Conservation (phyloP, 2,888 invertebrate species). For the Tuta absoluta region DNA sequence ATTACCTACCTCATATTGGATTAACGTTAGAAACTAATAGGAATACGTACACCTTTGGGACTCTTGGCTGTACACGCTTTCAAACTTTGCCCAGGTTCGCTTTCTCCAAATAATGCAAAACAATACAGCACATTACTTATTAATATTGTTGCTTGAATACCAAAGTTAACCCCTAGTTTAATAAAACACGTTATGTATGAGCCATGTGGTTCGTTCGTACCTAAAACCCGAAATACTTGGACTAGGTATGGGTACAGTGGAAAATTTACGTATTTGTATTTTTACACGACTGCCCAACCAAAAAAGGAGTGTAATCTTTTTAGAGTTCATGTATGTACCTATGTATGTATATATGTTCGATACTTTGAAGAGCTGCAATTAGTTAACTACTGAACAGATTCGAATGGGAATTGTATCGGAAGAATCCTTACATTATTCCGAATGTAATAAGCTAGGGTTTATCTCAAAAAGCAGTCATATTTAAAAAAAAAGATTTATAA, state of each 20-base stretch:
- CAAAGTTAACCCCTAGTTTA: constrained; percentile 32
- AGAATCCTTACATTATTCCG: too few species aligned
- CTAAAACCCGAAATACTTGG: neutral
- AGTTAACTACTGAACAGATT: too few species aligned
- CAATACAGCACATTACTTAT: constrained; percentile 24
- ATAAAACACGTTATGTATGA: constrained; percentile 40
- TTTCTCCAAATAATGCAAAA: constrained; percentile 20
- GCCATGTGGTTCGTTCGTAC: constrained; percentile 29
- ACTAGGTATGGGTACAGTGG: neutral
- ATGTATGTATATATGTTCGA: too few species aligned
- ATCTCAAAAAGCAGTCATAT: too few species aligned
- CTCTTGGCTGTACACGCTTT: neutral
- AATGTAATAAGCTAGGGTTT: too few species aligned
- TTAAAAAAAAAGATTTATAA: too few species aligned
- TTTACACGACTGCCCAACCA: neutral
- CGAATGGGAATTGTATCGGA: too few species aligned
- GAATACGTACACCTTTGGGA: constrained; percentile 1
- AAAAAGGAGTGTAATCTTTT: too few species aligned
- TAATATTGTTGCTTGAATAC: constrained; percentile 19
- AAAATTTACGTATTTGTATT: neutral
- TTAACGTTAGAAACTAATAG: neutral
- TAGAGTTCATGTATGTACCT: too few species aligned
- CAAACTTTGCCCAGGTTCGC: constrained; percentile 6
- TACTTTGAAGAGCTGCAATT: too few species aligned
- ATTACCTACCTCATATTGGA: neutral